Base-by-base conservation (phyloP, 2,888 invertebrate species). In the Pomacea canaliculata region DNA sequence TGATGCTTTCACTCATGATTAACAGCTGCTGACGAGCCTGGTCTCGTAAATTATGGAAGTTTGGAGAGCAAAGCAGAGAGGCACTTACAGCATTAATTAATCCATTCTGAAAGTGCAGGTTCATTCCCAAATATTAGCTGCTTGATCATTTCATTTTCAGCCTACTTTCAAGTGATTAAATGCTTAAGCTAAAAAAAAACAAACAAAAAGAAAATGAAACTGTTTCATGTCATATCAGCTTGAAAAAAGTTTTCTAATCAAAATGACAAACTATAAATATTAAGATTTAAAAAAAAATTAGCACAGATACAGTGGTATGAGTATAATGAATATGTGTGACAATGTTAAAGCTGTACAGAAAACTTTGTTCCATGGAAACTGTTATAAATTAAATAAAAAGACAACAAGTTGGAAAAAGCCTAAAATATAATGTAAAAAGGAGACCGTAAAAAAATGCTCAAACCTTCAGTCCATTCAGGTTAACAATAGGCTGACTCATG, bases 1-100 rank as follows among this genome's bases (percentile, higher is more conserved):
- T 81, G 10, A 91, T 84, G 48, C 76, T 82, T 63, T 85, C 83
- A 73, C 85, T 83, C 83, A 87, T 83, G 19, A 75, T 71, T 7
- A 85, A 81, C 59, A 91, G 83, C 49, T 86, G 78, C 1, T 78
- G 74, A 10, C 89, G 80, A 8, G 86, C 85, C 8, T 76, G 67
- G 73, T 90, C 90, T 0, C 79, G 76, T 60, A 77, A 74, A 49
- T 84, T 78, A 69, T 84, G 86, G 83, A 89, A 90, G 82, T 91
- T 84, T 59, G 91, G 91, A 18, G 89, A 85, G 27, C 86, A 81
- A 66, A 91, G 87, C 73, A 91, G 83, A 16, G 91, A 90, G 1
- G 87, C 88, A 82, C 86, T 87, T 18, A 88, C 85, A 74, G 87
- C 85, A 80, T 87, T 87, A 69, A 89, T 81, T 59, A 89, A 78